These are phyloP conservation scores for Spisula solida DNA, from an alignment of 2,888 invertebrate species.

Conservation along the genomic window DNA sequence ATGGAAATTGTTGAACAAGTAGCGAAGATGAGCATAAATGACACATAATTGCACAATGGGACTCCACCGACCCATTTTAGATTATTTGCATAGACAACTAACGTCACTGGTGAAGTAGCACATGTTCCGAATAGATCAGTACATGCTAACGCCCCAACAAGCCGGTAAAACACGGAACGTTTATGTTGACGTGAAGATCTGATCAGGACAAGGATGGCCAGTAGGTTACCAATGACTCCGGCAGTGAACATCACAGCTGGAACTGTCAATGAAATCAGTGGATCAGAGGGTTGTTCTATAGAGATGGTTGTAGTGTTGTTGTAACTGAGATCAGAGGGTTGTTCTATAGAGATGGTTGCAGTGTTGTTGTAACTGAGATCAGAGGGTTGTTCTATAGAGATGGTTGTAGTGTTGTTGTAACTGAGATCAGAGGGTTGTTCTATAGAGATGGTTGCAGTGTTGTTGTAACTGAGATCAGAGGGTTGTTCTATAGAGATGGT, in stretches of 20 bases:
- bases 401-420: neutral
- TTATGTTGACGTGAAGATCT: constrained; percentile 80
- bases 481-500: neutral
- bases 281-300: constrained; percentile 8
- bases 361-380: constrained; percentile 30
- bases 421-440: constrained; percentile 26
- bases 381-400: neutral
- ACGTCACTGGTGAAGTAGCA: constrained; percentile 80
- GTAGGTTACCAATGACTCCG: constrained; percentile 83
- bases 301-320: neutral
- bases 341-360: neutral
- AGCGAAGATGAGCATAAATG: constrained; percentile 85
- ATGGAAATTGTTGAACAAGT: constrained; percentile 84
- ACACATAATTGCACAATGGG: constrained; percentile 84
- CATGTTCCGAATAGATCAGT: constrained; percentile 86
- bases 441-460: neutral
- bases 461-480: constrained; percentile 27
- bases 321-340: neutral
- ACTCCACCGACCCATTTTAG: constrained; percentile 82
- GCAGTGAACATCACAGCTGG: constrained; percentile 76
- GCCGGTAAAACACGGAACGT: constrained; percentile 85
- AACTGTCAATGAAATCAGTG: constrained; percentile 61
- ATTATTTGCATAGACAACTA: constrained; percentile 78
- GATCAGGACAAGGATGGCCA: constrained; percentile 84
- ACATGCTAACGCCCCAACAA: constrained; percentile 85